Evolutionary conservation across 1,140 invertebrate species (phyloP).

Genomic region (Camponotus floridanus): DNA sequence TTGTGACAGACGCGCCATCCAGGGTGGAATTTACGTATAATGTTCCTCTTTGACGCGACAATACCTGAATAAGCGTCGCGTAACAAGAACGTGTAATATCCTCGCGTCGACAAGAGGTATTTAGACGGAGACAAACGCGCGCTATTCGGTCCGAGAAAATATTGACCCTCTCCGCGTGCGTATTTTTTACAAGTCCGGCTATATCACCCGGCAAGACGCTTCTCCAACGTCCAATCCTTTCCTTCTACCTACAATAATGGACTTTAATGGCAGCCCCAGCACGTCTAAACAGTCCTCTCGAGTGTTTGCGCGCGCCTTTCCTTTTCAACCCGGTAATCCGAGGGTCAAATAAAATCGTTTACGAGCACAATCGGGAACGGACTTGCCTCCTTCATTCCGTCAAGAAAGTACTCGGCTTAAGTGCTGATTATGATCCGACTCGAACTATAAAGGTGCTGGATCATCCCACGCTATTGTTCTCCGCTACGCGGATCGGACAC

Average conservation of each 20-base stretch:
- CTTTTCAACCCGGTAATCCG: conserved; percentile 77
- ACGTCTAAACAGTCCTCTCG: conserved; percentile 62
- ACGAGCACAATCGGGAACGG: conserved; percentile 75
- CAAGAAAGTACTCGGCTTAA: conserved; percentile 76
- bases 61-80: conserved; percentile 17
- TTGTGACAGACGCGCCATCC: neutral
- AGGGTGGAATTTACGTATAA: neutral
- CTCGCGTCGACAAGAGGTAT: neutral
- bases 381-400: conserved; percentile 64
- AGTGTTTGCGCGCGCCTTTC: conserved; percentile 73
- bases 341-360: conserved; percentile 83
- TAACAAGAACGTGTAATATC: conserved; percentile 14
- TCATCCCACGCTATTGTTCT: conserved; percentile 80
- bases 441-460: conserved; percentile 77
- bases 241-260: conserved; percentile 64
- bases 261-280: conserved; percentile 58
- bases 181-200: conserved; percentile 21
- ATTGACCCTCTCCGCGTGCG: conserved; percentile 11
- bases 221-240: conserved; percentile 51
- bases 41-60: conserved; percentile 3
- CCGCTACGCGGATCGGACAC: conserved; percentile 47
- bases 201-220: neutral
- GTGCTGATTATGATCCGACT: conserved; percentile 82
- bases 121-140: conserved; percentile 31
- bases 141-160: conserved; percentile 41